phyloP scores from a whole-genome alignment of 2,888 invertebrate genomes.

The Notocelia uddmanniana region DNA sequence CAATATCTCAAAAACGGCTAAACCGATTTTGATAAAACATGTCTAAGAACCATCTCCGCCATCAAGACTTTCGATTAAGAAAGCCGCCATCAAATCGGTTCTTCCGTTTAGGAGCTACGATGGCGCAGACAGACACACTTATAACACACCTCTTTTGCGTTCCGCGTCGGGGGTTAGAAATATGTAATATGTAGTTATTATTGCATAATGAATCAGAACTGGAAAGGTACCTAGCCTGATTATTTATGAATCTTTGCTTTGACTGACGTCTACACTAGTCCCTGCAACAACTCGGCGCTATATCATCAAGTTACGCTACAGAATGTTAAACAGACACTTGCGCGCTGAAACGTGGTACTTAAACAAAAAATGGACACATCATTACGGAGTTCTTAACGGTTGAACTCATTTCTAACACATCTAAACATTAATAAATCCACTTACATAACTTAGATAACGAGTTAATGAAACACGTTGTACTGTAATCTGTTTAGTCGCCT shows the following conservation, averaged over 20 bases:
- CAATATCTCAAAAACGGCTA: no score
- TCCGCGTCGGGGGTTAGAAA: no score
- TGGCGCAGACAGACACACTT: no score
- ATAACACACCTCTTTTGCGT: no score
- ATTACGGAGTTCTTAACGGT: slow-evolving; percentile 39
- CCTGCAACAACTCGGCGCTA: slow-evolving; percentile 1
- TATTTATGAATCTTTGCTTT: slow-evolving; percentile 23
- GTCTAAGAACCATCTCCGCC: no score
- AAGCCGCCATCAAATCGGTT: no score
- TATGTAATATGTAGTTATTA: background rate
- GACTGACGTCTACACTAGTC: slow-evolving; percentile 17
- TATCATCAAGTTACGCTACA: slow-evolving; percentile 37
- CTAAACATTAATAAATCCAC: slow-evolving; percentile 30
- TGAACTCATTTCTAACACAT: slow-evolving; percentile 32
- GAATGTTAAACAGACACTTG: slow-evolving; percentile 26
- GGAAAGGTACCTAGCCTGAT: slow-evolving; percentile 6
- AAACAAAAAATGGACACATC: slow-evolving; percentile 26
- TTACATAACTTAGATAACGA: slow-evolving; percentile 49
- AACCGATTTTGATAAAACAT: no score
- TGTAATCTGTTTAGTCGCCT: slow-evolving; percentile 47
- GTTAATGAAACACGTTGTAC: slow-evolving; percentile 55
- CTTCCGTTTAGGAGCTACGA: no score
- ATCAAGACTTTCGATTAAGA: no score
- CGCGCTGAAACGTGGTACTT: slow-evolving; percentile 23
- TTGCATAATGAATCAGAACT: slow-evolving; percentile 3